Evolutionary conservation across 2,797 vertebrate genomes (phyloP), one percentile per base, ranked within the genome.

Genomic region (Parambassis ranga): DNA sequence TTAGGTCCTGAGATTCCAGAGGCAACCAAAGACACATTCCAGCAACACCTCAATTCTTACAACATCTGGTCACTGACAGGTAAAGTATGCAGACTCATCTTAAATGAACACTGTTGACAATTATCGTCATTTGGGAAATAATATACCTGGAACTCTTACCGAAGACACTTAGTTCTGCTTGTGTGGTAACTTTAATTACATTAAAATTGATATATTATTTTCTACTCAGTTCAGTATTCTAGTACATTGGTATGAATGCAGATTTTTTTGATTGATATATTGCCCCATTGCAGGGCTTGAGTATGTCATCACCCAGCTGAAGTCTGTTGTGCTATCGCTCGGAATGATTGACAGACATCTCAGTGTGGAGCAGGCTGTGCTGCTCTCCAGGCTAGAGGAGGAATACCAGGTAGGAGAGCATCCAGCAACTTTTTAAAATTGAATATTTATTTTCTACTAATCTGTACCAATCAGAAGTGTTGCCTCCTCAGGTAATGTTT

Each of bases 11-110:
- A 88, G 57, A 95, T 99, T 74, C 93, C 96, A 7, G 75, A 93
- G 50, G 87, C 88, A 81, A 98, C 97, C 10, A 95, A 90, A 71
- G 94, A 96, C 20, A 93, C 91, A 0, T 95, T 99, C 7, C 0
- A 51, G 31, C 96, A 93, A 72, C 97, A 98, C 37, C 87, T 99
- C 59, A 91, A 91, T 0, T 99, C 97, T 10, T 98, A 96, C 79
- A 98, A 94, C 85, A 93, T 90, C 77, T 99, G 96, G 97, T 95
- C 95, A 23, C 63, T 99, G 59, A 96, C 95, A 91, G 98, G 98
- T 98, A 83, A 73, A 55, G 41, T n/a, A n/a, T n/a, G n/a, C n/a
- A n/a, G n/a, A n/a, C n/a, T n/a, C n/a, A n/a, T n/a, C n/a, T n/a
- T n/a, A n/a, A n/a, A n/a, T n/a, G n/a, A n/a, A n/a, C n/a, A n/a